Evolutionary conservation across 23 tunicate genomes (phyloP).

Genomic region (Ascidia mentula): DNA sequence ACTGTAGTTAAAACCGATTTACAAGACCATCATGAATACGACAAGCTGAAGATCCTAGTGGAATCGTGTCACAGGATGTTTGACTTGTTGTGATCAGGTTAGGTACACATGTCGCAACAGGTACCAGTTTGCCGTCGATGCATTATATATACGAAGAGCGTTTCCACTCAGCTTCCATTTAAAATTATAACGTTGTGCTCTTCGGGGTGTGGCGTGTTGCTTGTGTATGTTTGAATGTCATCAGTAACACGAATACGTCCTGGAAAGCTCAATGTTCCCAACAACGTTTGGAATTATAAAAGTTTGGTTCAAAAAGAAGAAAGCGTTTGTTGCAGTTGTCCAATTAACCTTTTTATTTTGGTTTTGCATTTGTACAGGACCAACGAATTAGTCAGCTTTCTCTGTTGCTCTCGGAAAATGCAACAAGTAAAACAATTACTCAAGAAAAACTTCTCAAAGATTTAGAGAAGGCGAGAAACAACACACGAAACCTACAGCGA

Average conservation of each 20-base stretch:
- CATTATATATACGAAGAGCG: not conserved
- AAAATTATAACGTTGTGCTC: not conserved
- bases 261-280: conserved; percentile 27
- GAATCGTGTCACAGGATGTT: conserved; percentile 20
- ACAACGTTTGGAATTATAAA: no score
- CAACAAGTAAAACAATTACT: not conserved
- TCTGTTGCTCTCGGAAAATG: not conserved
- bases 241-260: conserved; percentile 97
- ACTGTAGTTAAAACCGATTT: not conserved
- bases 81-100: conserved; percentile 27
- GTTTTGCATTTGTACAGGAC: not conserved
- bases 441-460: not conserved
- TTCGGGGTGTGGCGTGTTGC: conserved; percentile 72
- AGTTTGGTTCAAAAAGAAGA: no score
- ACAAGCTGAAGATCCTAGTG: conserved; percentile 21
- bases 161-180: not conserved
- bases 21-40: conserved; percentile 13
- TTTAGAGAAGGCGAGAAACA: not conserved
- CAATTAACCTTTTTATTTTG: no score
- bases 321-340: no score
- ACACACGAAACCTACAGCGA: not conserved
- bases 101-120: not conserved
- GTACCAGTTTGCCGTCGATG: not conserved
- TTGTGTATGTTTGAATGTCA: conserved; percentile 33
- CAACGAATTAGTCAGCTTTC: not conserved